Base-by-base conservation (phyloP, 2,113 vertebrate species). In the Mus musculus region DNA sequence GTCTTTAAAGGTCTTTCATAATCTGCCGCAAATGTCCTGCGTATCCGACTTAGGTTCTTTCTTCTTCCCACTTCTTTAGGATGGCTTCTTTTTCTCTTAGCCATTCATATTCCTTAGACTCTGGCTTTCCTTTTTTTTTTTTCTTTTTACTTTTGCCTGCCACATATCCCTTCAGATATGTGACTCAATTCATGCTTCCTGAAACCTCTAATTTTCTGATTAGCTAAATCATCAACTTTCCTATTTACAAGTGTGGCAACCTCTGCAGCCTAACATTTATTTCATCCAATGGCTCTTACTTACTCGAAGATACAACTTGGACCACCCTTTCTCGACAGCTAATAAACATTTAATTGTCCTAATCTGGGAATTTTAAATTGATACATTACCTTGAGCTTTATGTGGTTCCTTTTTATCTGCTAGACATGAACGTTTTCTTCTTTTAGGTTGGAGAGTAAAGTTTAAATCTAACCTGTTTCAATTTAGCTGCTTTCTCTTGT, bases 131-230 rank as follows among this genome's bases (percentile, higher is more conserved):
- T 52, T 69, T 36, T 16, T 69, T 69, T 69, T 69, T 69, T 69
- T 65, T 30, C 30, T 95, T 76, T 85, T 93, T 10, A 81, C 81
- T 89, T 88, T 94, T 90, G 85, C 72, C 72, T 90, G 24, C 46
- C 61, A 87, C 36, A 95, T 93, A 78, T 94, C 54, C 76, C 49
- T 96, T 95, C 71, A 89, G 81, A 95, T 73, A 95, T 73, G 92
- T 93, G 90, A 90, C 42, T 95, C 76, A 92, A 20, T 90, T 76
- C 61, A n/a, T 67, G 88, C 85, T 92, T 94, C 71, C 46, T 93
- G n/a, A 95, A 95, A 78, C 90, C 75, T 94, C 90, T 80, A n/a
- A 93, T 95, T 97, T 97, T 88, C 88, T 96, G 72, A 88, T 94
- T 86, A 96, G 39, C 75, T 88, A 89, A 90, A 81, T 91, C 91